These are phyloP conservation scores for Lerema accius DNA, from an alignment of 1,140 invertebrate species.

Conservation along the genomic window DNA sequence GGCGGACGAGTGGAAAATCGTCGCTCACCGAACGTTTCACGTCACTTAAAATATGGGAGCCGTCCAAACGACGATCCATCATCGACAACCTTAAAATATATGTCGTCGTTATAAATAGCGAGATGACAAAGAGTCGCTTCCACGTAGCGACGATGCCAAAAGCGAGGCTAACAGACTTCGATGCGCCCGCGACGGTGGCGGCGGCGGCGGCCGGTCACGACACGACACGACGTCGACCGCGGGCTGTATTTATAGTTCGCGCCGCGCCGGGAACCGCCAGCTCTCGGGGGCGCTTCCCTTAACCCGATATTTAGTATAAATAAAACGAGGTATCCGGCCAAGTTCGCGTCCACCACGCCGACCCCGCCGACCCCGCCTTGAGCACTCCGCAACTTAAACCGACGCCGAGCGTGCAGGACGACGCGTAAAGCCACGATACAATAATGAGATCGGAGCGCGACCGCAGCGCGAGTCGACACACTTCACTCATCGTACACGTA, in stretches of 20 bases:
- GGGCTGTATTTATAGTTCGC: slow-evolving; percentile 34
- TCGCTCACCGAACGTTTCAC: background rate
- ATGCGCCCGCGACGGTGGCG: background rate
- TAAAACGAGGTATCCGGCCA: slow-evolving; percentile 38
- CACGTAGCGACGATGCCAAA: slow-evolving; percentile 57
- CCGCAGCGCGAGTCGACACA: background rate
- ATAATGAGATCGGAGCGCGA: background rate
- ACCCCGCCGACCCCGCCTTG: no score
- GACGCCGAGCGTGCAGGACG: background rate
- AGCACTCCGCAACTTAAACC: no score
- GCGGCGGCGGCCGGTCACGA: background rate
- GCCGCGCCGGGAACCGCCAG: slow-evolving; percentile 14
- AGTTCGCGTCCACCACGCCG: slow-evolving; percentile 26
- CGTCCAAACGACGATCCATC: slow-evolving; percentile 37
- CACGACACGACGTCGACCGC: background rate
- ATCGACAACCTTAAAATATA: slow-evolving; percentile 63
- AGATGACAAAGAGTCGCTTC: slow-evolving; percentile 48
- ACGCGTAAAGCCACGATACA: background rate
- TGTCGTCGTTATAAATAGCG: slow-evolving; percentile 50
- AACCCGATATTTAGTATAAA: slow-evolving; percentile 26
- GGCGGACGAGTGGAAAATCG: background rate
- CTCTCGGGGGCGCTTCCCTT: slow-evolving; percentile 6
- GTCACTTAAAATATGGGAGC: slow-evolving; percentile 20
- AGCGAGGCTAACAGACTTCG: slow-evolving; percentile 14
- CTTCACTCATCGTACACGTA: no score